phyloP scores from a whole-genome alignment of 1,140 invertebrate species.

The Drosophila subobscura region DNA sequence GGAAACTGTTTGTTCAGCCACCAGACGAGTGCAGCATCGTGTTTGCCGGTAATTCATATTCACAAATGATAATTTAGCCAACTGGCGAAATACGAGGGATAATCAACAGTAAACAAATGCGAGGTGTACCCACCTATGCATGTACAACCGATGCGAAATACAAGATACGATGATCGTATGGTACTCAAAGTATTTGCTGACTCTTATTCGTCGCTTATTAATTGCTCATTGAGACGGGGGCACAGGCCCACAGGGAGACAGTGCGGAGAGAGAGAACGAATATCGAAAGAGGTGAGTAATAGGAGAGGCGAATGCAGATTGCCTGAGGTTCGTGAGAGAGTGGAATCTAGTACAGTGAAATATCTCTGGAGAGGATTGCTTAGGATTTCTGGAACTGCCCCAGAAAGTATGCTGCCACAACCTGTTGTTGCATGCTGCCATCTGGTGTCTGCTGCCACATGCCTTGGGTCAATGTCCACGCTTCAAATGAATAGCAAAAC shows the following conservation, averaged over 20 bases:
- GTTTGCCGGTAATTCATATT: conserved; percentile 12
- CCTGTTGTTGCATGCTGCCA: no score
- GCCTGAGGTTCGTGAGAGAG: background rate
- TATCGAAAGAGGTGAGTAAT: conserved; percentile 19
- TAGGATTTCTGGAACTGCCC: no score
- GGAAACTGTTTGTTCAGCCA: no score
- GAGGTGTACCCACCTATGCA: no score
- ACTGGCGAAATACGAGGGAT: conserved; percentile 26
- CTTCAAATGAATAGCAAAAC: conserved; percentile 11
- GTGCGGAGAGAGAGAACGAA: background rate
- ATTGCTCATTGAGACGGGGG: conserved; percentile 14
- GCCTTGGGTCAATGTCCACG: no score
- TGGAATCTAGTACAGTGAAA: no score
- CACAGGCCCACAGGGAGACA: background rate
- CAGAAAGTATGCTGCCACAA: no score
- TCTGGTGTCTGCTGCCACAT: no score
- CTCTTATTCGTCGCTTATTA: conserved; percentile 20
- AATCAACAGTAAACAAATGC: no score
- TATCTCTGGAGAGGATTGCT: no score
- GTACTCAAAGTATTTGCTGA: background rate
- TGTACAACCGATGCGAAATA: no score
- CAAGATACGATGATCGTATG: background rate
- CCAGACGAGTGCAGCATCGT: conserved; percentile 1
- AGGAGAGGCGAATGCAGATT: conserved; percentile 17
- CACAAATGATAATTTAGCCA: conserved; percentile 19